These are phyloP conservation scores for Zaprionus kolodkinae DNA, from an alignment of 1,140 invertebrate genomes.

Conservation along the genomic window DNA sequence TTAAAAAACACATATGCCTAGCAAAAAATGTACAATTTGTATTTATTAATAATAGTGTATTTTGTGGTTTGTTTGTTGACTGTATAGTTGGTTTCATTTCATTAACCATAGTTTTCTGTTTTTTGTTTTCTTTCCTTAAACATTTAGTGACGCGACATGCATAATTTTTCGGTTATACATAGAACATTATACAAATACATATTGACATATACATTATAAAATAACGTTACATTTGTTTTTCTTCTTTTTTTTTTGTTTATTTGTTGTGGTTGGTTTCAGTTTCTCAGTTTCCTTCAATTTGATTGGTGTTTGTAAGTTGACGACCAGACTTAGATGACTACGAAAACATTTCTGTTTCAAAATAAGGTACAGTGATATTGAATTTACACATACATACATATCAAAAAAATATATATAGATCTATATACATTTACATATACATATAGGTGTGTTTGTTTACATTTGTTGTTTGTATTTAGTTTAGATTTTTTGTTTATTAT, in stretches of 20 bases:
- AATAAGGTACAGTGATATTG: conserved; percentile 81
- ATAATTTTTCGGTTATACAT: conserved; percentile 33
- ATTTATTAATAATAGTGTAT: conserved; percentile 56
- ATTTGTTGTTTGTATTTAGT: conserved; percentile 37
- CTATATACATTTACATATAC: conserved; percentile 24
- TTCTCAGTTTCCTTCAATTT: conserved; percentile 17
- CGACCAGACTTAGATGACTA: conserved; percentile 80
- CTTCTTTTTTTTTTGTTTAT: conserved; percentile 27
- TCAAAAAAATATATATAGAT: conserved; percentile 37
- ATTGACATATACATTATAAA: conserved; percentile 36
- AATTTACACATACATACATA: conserved; percentile 28
- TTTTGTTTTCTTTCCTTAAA: conserved; percentile 48
- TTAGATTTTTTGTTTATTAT: background rate
- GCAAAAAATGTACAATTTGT: conserved; percentile 52
- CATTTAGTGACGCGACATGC: conserved; percentile 63
- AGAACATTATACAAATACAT: conserved; percentile 20
- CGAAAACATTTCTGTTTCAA: conserved; percentile 71
- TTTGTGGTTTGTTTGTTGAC: conserved; percentile 47
- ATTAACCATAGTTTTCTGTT: conserved; percentile 14
- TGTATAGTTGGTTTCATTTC: conserved; percentile 10
- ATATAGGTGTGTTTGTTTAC: conserved; percentile 8
- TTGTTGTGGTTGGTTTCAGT: conserved; percentile 63
- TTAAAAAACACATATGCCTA: conserved; percentile 50
- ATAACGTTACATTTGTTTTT: conserved; percentile 38
- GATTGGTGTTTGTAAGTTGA: conserved; percentile 56